phyloP scores from a whole-genome alignment of 1,140 invertebrate genomes.

The Brachionus plicatilis region DNA sequence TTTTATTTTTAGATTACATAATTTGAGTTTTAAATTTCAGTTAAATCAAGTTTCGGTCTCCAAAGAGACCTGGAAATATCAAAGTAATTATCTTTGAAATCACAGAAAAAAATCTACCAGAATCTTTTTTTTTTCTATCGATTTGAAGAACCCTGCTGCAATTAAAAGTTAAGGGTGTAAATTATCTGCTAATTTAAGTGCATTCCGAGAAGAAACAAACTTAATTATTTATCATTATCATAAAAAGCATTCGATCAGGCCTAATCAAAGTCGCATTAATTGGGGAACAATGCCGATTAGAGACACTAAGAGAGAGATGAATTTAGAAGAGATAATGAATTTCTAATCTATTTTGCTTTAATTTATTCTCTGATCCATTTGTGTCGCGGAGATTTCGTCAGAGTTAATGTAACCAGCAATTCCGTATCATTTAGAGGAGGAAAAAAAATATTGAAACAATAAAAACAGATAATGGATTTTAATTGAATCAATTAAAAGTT shows the following conservation, averaged over 20 bases:
- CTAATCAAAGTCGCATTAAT: conserved; percentile 30
- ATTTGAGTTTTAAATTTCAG: neutral
- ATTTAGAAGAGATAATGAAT: conserved; percentile 28
- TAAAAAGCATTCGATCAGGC: conserved; percentile 19
- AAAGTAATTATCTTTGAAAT: conserved; percentile 22
- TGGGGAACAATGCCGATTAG: conserved; percentile 10
- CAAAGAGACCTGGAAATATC: conserved; percentile 3
- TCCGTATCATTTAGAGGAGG: neutral
- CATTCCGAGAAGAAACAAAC: neutral
- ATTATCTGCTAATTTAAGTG: conserved; percentile 14
- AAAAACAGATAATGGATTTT: conserved; percentile 24
- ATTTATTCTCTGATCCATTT: conserved; percentile 8
- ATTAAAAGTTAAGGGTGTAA: conserved; percentile 15
- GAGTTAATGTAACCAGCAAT: neutral
- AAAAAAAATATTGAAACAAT: conserved; percentile 30
- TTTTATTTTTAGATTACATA: neutral
- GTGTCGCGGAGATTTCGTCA: neutral
- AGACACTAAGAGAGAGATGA: neutral
- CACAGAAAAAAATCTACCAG: neutral
- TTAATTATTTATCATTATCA: conserved; percentile 34
- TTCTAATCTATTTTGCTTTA: conserved; percentile 6
- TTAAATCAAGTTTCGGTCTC: conserved; percentile 26
- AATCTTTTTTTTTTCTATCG: neutral
- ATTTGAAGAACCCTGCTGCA: neutral
- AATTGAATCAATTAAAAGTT: conserved; percentile 3